Evolutionary conservation across 30 jellyfish, hydroid and myxozoan species (phyloP).

Genomic region (Hydractinia symbiolongicarpus): DNA sequence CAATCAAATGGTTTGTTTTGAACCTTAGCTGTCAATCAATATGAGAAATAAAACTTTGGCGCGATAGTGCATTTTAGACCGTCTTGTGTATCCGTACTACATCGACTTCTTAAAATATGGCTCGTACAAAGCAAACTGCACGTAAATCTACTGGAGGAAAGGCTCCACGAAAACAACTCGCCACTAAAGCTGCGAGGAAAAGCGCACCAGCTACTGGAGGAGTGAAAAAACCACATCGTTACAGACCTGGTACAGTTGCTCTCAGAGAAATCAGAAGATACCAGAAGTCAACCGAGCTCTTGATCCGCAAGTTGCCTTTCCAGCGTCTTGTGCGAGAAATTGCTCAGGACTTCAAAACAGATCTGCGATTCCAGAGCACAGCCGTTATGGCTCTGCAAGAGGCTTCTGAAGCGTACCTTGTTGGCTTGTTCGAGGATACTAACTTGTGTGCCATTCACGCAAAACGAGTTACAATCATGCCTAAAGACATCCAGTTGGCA

Average conservation of each 20-base stretch:
- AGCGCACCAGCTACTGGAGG: slow-evolving; percentile 98
- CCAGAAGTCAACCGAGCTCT: slow-evolving; percentile 83
- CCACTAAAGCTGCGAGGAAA: slow-evolving; percentile 90
- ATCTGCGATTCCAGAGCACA: slow-evolving; percentile 75
- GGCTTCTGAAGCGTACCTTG: background rate
- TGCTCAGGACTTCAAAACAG: slow-evolving; percentile 91
- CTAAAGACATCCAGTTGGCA: too few relatives aligned
- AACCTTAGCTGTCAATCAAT: too few relatives aligned
- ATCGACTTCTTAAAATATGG: slow-evolving; percentile 35
- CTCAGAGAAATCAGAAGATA: slow-evolving; percentile 73
- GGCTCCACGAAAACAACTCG: slow-evolving; percentile 96
- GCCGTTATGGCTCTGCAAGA: slow-evolving; percentile 84
- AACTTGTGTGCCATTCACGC: too few relatives aligned
- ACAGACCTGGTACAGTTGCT: slow-evolving; percentile 91
- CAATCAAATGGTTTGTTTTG: too few relatives aligned
- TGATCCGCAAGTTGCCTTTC: slow-evolving; percentile 79
- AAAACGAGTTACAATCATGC: too few relatives aligned
- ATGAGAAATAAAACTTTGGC: too few relatives aligned
- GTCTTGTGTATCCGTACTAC: too few relatives aligned
- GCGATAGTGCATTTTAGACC: too few relatives aligned
- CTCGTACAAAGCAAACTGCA: slow-evolving; percentile 92
- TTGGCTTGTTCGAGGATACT: too few relatives aligned
- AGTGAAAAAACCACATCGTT: slow-evolving; percentile 83
- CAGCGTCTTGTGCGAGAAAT: slow-evolving; percentile 83
- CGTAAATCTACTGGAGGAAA: slow-evolving; percentile 86